phyloP scores from a whole-genome alignment of 1,140 invertebrate species.

The Hyles euphorbiae region DNA sequence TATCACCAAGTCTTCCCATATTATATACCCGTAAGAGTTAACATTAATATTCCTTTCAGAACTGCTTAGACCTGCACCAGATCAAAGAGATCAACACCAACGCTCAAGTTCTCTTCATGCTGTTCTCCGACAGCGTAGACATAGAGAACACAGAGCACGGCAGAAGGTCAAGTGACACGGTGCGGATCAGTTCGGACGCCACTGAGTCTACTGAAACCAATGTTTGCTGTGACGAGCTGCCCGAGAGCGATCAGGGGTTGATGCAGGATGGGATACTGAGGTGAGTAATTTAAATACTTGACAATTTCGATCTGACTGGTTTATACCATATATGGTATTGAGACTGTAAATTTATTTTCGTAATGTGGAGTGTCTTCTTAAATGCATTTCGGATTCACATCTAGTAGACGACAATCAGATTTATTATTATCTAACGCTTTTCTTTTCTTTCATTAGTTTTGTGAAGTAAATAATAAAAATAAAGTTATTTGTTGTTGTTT shows the following conservation, averaged over 20 bases:
- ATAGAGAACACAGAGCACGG: slow-evolving; percentile 1
- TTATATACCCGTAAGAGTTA: too few species aligned
- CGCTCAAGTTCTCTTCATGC: slow-evolving; percentile 56
- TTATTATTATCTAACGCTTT: not conserved
- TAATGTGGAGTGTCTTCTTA: too few species aligned
- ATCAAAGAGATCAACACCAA: slow-evolving; percentile 61
- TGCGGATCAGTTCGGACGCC: slow-evolving; percentile 20
- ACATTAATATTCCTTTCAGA: slow-evolving; percentile 34
- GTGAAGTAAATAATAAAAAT: too few species aligned
- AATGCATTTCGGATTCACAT: too few species aligned
- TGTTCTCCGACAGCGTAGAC: slow-evolving; percentile 54
- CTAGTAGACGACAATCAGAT: not conserved
- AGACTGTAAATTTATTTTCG: not conserved
- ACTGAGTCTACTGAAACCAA: slow-evolving; percentile 46
- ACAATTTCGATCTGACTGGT: too few species aligned
- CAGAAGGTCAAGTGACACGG: not conserved
- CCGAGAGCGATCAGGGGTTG: slow-evolving; percentile 36
- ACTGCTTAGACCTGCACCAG: slow-evolving; percentile 67
- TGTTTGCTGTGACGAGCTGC: slow-evolving; percentile 35
- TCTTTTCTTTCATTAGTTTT: not conserved
- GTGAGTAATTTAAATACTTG: not conserved
- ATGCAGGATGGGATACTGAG: slow-evolving; percentile 14
- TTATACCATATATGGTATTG: too few species aligned
- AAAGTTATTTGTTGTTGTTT: not conserved
- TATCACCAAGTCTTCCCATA: too few species aligned